Evolutionary conservation across 2,797 vertebrate genomes (phyloP).

Genomic region (Xenops minutus): DNA sequence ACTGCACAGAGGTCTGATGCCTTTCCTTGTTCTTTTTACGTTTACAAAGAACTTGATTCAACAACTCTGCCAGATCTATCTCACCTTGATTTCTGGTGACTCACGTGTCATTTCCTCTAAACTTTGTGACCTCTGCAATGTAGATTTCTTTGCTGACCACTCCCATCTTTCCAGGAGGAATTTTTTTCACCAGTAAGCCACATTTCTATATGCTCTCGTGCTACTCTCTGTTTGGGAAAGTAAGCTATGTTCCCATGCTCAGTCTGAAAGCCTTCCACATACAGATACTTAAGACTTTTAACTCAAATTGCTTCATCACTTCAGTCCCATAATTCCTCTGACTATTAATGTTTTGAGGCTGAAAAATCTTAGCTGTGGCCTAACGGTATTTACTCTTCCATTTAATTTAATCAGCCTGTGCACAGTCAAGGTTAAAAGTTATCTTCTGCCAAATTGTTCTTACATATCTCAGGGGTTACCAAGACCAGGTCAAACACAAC

Average conservation of each 20-base stretch:
- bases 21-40: not conserved
- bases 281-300: not conserved
- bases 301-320: not conserved
- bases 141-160: not conserved
- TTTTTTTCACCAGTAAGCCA: not conserved
- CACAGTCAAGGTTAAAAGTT: constrained; percentile 40
- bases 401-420: not conserved
- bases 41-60: not conserved
- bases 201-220: not conserved
- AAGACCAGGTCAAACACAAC: not conserved
- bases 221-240: not conserved
- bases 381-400: not conserved
- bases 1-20: not conserved
- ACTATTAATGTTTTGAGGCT: not conserved
- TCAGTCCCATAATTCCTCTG: not conserved
- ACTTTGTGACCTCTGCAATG: not conserved
- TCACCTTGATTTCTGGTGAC: not conserved
- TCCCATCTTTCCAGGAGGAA: not conserved
- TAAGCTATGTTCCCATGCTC: not conserved
- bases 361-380: not conserved
- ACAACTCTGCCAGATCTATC: not conserved
- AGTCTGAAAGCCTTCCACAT: not conserved
- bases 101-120: not conserved
- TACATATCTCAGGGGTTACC: constrained; percentile 3
- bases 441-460: constrained; percentile 31